Conservation (phyloP, 2,797 vertebrate species). For the Tragelaphus eurycerus region DNA sequence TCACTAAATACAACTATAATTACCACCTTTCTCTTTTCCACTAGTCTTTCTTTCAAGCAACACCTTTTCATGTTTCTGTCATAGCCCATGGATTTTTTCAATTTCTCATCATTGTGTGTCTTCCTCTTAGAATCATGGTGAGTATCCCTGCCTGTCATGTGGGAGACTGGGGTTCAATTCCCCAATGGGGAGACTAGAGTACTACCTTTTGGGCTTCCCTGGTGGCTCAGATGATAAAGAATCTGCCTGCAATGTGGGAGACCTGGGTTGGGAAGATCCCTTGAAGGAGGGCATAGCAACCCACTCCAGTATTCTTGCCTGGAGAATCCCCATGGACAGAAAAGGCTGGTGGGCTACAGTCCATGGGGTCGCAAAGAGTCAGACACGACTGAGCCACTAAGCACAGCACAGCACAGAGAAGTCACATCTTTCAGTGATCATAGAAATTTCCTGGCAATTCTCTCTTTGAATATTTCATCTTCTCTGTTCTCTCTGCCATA, state of each 20-base stretch:
- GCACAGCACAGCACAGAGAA: background rate
- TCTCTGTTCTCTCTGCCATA: background rate
- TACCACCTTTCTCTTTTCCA: background rate
- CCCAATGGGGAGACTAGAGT: background rate
- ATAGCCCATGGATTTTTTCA: background rate
- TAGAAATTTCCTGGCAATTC: background rate
- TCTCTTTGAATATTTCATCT: background rate
- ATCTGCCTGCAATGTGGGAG: background rate
- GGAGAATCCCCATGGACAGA: background rate
- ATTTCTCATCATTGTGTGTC: background rate
- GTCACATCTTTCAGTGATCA: background rate
- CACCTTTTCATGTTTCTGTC: background rate
- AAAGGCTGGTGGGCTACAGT: background rate
- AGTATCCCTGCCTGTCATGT: background rate
- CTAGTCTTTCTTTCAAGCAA: background rate
- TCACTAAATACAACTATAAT: background rate
- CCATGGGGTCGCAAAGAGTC: background rate
- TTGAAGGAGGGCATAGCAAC: background rate
- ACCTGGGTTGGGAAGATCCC: background rate
- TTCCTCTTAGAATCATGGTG: background rate
- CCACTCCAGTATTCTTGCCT: background rate
- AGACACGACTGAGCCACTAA: background rate
- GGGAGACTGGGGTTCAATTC: background rate
- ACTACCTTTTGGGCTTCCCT: background rate
- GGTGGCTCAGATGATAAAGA: background rate